Evolutionary conservation across 2,113 vertebrate genomes (phyloP).

Genomic region (Stomatorhinus ivindoensis): DNA sequence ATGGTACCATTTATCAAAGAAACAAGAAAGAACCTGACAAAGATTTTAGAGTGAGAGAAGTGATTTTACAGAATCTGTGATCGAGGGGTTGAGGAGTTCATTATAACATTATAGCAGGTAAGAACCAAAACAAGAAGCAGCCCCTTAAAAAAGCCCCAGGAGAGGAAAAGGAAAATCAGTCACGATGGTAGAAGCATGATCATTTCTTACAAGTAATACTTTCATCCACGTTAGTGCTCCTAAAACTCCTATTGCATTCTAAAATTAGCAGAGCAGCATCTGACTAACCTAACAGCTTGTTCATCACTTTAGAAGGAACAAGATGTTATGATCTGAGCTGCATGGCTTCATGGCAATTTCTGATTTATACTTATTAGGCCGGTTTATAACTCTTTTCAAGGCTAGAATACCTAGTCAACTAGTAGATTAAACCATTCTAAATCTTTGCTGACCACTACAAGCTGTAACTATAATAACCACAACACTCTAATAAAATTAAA

Average conservation of each 20-base stretch:
- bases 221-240: background rate
- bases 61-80: background rate
- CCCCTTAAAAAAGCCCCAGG: background rate
- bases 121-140: background rate
- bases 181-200: background rate
- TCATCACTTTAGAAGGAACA: background rate
- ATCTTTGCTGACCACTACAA: background rate
- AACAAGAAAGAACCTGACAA: background rate
- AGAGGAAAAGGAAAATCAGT: background rate
- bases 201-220: background rate
- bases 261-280: conserved; percentile 1
- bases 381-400: background rate
- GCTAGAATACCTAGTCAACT: background rate
- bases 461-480: background rate
- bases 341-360: background rate
- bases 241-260: background rate
- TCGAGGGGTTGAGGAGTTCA: background rate
- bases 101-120: background rate
- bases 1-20: background rate
- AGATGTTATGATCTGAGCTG: background rate
- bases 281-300: background rate
- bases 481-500: background rate
- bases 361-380: background rate
- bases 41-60: background rate
- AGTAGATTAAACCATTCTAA: background rate